phyloP scores from a whole-genome alignment of 2,888 invertebrate genomes.

The Rhimphoctona megacephalus region DNA sequence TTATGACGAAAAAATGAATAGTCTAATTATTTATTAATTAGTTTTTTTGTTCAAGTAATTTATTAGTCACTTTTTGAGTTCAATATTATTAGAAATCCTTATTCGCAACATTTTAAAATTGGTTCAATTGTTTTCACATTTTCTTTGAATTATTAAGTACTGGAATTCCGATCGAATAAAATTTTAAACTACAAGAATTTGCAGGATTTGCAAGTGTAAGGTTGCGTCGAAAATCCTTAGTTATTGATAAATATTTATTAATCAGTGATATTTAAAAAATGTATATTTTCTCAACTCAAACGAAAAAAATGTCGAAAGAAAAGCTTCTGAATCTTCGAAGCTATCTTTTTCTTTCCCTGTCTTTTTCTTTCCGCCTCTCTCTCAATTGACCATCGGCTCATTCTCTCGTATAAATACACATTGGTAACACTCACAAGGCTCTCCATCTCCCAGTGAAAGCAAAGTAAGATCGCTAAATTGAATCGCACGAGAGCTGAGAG shows the following conservation, averaged over 20 bases:
- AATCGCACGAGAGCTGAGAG: slow-evolving; percentile 51
- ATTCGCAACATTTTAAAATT: not conserved
- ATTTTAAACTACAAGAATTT: too few species aligned
- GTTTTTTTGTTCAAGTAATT: too few species aligned
- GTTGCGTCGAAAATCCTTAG: not conserved
- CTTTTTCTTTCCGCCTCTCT: not conserved
- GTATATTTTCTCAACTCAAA: not conserved
- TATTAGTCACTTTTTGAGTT: not conserved
- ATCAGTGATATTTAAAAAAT: not conserved
- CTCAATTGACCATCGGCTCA: slow-evolving; percentile 10
- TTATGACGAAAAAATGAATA: too few species aligned
- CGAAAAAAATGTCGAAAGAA: not conserved
- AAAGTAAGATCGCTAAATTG: slow-evolving; percentile 51
- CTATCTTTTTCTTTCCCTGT: not conserved
- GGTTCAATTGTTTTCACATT: too few species aligned
- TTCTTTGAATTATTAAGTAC: too few species aligned
- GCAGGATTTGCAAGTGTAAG: too few species aligned
- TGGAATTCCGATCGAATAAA: too few species aligned
- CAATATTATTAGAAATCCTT: not conserved
- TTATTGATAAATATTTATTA: not conserved
- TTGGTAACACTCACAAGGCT: slow-evolving; percentile 22
- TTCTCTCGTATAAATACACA: slow-evolving; percentile 45
- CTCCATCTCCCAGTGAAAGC: slow-evolving; percentile 55
- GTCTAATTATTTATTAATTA: too few species aligned
- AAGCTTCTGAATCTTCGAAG: not conserved